These are phyloP conservation scores for Dromius quadrimaculatus DNA, from an alignment of 2,888 invertebrate genomes.

Conservation along the genomic window DNA sequence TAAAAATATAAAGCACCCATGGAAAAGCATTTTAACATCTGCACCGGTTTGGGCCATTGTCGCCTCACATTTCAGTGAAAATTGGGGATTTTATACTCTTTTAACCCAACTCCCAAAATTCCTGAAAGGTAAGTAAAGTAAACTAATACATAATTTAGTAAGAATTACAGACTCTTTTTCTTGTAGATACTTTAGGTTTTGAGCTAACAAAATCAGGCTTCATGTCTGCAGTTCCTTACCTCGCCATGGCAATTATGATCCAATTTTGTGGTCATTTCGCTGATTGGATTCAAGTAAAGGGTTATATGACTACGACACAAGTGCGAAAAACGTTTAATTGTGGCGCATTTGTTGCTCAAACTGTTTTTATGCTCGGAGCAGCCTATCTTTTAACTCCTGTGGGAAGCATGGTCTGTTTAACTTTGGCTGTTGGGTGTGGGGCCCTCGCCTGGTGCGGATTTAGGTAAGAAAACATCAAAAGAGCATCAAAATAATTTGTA, in stretches of 20 bases:
- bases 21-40: conserved; percentile 81
- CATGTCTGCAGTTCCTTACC: conserved; percentile 87
- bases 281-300: conserved; percentile 78
- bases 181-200: conserved; percentile 79
- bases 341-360: conserved; percentile 81
- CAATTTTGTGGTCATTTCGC: conserved; percentile 86
- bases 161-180: not conserved
- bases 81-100: conserved; percentile 91
- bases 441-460: conserved; percentile 95
- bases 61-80: conserved; percentile 87
- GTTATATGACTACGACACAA: conserved; percentile 78
- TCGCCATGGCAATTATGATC: conserved; percentile 87
- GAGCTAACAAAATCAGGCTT: conserved; percentile 84
- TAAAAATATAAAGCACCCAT: conserved; percentile 75
- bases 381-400: conserved; percentile 78
- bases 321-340: conserved; percentile 79
- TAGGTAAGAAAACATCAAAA: conserved; percentile 70
- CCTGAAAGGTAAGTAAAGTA: conserved; percentile 74
- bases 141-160: not conserved
- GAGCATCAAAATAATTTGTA: not conserved
- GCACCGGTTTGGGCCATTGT: conserved; percentile 87
- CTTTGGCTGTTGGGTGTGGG: conserved; percentile 89
- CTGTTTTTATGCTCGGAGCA: conserved; percentile 87
- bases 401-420: conserved; percentile 83
- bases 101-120: conserved; percentile 87